Base-by-base conservation (phyloP, 2,888 invertebrate species). In the Meta bourneti region DNA sequence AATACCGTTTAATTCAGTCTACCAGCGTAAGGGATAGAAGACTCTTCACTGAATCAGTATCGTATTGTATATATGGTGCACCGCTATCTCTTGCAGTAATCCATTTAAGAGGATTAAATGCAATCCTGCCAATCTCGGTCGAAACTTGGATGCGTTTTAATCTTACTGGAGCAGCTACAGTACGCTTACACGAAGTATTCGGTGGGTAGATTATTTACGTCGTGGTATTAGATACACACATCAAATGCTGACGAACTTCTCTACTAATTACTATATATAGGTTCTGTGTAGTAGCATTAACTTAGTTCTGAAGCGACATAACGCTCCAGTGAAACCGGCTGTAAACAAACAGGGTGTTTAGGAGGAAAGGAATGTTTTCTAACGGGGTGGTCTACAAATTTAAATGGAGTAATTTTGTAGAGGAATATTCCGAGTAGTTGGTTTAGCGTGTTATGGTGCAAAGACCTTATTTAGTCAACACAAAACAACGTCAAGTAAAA, bases 51-150 rank as follows among this genome's bases (percentile, higher is more conserved):
- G 61, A 61, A 61, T 61, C 61, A 61, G 61, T 61, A 16, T 9
- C 61, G 13, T 16, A 61, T 61, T 61, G 61, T 61, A 48, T 11
- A 34, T 16, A 11, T 70, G 70, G 70, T 48, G 48, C 48, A 13
- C 4, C 19, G n/a, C n/a, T 7, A 6, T 9, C 78, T 78, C 9
- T 52, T 51, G 11, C n/a, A n/a, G 83, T 83, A 83, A 83, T 83
- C 72, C 83, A 49, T 52, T 81, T 83, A 83, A 83, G 72, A 72
- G 52, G 72, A 83, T 83, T 83, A 83, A 83, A 52, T 48, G 8
- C 54, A 71, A 82, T 52, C 83, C 20, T 72, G 13, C 52, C 83
- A 83, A 83, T 83, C 81, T 81, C 83, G 52, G 83, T 48, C 34
- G 83, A 74, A 69, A 83, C 52, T 83, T 72, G 72, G 54, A 61